phyloP scores from a whole-genome alignment of 1,140 invertebrate genomes.

The Danaus plexippus region DNA sequence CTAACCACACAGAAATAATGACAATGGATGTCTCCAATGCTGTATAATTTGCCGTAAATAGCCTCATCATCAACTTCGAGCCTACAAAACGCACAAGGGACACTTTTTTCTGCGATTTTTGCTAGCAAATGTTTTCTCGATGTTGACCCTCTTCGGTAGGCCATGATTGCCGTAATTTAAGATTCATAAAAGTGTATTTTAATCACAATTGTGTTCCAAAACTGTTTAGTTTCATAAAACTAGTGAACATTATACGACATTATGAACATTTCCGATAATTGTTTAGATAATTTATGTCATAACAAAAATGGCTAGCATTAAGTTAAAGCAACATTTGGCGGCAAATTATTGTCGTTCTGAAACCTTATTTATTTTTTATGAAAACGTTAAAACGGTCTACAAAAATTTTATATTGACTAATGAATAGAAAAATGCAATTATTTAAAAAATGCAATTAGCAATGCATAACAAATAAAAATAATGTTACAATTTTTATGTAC shows the following conservation, averaged over 20 bases:
- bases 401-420: too few species aligned
- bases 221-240: too few species aligned
- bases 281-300: background rate
- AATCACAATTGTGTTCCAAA: too few species aligned
- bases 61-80: constrained; percentile 49
- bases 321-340: constrained; percentile 1
- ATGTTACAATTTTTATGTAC: too few species aligned
- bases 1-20: constrained; percentile 67
- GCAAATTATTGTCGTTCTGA: background rate
- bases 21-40: constrained; percentile 52
- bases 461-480: too few species aligned
- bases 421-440: too few species aligned
- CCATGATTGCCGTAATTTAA: constrained; percentile 6
- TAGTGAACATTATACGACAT: too few species aligned
- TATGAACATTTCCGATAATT: constrained; percentile 14
- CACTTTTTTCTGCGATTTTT: constrained; percentile 35
- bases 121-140: constrained; percentile 36
- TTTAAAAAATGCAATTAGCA: too few species aligned
- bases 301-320: constrained; percentile 19
- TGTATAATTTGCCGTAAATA: constrained; percentile 54
- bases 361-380: too few species aligned
- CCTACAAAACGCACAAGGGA: constrained; percentile 49
- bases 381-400: too few species aligned
- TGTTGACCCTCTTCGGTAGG: background rate
- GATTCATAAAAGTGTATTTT: too few species aligned